phyloP scores from a whole-genome alignment of 2,113 vertebrate genomes.

The Plecturocebus donacophilus region DNA sequence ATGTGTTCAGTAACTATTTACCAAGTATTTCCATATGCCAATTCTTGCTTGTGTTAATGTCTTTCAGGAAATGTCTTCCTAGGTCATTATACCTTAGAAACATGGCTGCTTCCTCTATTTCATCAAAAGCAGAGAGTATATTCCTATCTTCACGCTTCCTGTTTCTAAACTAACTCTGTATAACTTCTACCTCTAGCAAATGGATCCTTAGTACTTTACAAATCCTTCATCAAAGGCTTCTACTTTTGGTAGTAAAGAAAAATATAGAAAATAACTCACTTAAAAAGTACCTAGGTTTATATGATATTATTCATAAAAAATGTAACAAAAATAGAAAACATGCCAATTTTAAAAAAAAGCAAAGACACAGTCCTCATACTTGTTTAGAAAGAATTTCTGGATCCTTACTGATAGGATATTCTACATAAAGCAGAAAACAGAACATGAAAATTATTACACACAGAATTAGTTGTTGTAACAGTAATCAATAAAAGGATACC shows the following conservation, averaged over 20 bases:
- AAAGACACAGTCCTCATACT: not conserved
- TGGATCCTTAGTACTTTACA: not conserved
- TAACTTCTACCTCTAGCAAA: not conserved
- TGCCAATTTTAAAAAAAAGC: not conserved
- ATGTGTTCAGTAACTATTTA: not conserved
- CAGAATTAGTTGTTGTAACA: not conserved
- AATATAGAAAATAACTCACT: not conserved
- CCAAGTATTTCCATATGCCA: not conserved
- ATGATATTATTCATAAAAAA: not conserved
- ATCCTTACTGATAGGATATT: not conserved
- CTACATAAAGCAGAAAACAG: not conserved
- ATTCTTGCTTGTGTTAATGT: not conserved
- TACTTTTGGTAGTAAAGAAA: not conserved
- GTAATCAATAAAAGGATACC: not conserved
- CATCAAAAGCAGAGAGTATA: not conserved
- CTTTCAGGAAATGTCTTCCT: not conserved
- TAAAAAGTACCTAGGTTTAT: slow-evolving; percentile 16
- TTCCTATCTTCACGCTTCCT: not conserved
- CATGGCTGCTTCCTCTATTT: not conserved
- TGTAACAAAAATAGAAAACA: not conserved
- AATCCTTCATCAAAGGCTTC: not conserved
- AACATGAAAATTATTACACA: not conserved
- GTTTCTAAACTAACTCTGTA: not conserved
- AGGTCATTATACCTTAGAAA: not conserved
- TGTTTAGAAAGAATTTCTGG: not conserved